Percentiles rank a stretch among this genome's conserved stretches.
These are phyloP conservation scores for Vanessa atalanta DNA, from an alignment of 1,140 invertebrate species.

Conservation along the genomic window DNA sequence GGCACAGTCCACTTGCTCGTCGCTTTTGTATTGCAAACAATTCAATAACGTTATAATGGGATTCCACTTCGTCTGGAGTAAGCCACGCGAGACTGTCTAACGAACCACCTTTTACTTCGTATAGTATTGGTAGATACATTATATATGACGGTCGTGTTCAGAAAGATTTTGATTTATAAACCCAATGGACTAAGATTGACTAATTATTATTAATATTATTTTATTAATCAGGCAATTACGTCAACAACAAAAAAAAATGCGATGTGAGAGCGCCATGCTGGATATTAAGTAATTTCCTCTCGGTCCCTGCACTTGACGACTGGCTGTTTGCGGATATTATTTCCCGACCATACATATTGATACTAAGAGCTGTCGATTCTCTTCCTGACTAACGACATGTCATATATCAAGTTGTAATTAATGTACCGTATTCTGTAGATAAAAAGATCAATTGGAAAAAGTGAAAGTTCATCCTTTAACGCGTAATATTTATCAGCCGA, in stretches of 20 bases:
- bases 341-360: constrained; percentile 19
- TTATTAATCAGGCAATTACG: too few species aligned
- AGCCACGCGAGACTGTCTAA: constrained; percentile 56
- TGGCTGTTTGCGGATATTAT: constrained; percentile 57
- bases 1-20: constrained; percentile 50
- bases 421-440: too few species aligned
- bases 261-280: constrained; percentile 10
- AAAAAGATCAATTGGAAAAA: too few species aligned
- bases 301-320: constrained; percentile 38
- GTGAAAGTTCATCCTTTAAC: too few species aligned
- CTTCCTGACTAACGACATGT: constrained; percentile 22
- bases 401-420: background rate
- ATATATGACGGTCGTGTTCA: background rate
- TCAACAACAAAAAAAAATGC: background rate
- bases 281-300: constrained; percentile 57
- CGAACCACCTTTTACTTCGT: background rate
- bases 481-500: too few species aligned
- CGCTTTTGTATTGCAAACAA: constrained; percentile 64
- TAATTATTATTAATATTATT: too few species aligned
- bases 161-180: background rate
- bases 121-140: background rate
- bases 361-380: constrained; percentile 31
- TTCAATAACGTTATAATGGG: constrained; percentile 73
- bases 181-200: background rate
- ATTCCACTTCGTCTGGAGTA: constrained; percentile 57